These are phyloP conservation scores for Astropecten irregularis DNA, from an alignment of 53 echinoderm and acorn worm genomes.

Conservation along the genomic window DNA sequence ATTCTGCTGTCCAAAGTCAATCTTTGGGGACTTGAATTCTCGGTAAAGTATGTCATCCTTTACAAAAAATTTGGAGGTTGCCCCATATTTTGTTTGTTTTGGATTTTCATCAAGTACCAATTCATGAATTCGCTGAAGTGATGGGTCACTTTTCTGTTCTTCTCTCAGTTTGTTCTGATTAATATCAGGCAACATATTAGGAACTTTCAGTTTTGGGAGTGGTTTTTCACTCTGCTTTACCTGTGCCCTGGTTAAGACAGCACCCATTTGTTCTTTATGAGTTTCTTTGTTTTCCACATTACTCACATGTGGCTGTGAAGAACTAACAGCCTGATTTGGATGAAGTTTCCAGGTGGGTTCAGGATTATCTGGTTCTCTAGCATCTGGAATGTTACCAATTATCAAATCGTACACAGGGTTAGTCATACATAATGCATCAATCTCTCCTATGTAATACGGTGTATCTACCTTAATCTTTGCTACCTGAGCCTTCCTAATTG, in stretches of 20 bases:
- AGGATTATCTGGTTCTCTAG: not conserved
- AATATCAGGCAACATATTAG: not conserved
- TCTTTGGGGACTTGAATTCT: slow-evolving; percentile 17
- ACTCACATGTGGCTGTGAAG: too few species aligned
- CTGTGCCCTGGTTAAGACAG: slow-evolving; percentile 7
- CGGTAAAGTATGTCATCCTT: slow-evolving; percentile 6
- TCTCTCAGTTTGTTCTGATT: not conserved
- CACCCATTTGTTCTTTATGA: not conserved
- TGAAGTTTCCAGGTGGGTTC: not conserved
- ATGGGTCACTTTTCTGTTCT: not conserved
- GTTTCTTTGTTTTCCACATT: too few species aligned
- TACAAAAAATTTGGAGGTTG: not conserved
- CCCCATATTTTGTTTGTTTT: not conserved
- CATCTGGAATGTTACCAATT: slow-evolving; percentile 1
- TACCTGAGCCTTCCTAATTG: slow-evolving; percentile 25
- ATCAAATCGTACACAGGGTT: slow-evolving; percentile 44
- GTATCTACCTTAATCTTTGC: slow-evolving; percentile 26
- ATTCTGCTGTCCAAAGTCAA: slow-evolving; percentile 14
- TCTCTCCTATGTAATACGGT: slow-evolving; percentile 36
- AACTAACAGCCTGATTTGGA: too few species aligned
- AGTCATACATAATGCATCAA: slow-evolving; percentile 1
- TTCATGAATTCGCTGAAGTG: not conserved
- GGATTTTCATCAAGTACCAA: not conserved
- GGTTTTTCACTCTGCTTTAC: not conserved
- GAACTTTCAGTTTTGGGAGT: not conserved